A percentile compares a stretch with the other conserved stretches of the same genome.
Evolutionary conservation across 2,888 invertebrate genomes (phyloP).

Genomic region (Eupeodes luniger): DNA sequence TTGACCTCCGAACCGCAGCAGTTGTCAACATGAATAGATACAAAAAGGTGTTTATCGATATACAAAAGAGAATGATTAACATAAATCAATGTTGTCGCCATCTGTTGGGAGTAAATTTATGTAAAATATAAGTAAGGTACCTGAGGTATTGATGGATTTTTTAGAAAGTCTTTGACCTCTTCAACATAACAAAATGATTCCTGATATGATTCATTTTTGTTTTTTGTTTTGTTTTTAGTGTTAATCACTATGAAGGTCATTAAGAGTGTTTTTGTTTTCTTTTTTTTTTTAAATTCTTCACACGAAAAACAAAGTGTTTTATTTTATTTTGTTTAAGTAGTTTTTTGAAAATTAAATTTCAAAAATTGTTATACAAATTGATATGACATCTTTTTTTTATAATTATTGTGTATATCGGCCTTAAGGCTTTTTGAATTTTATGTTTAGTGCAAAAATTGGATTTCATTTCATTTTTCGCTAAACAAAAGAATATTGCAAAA

Average conservation of each 20-base stretch:
- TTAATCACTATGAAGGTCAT: background rate
- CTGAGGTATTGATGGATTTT: background rate
- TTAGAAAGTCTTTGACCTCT: slow-evolving; percentile 27
- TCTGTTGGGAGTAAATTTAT: no score
- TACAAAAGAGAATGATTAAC: background rate
- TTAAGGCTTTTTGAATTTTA: no score
- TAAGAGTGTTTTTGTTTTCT: background rate
- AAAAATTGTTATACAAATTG: no score
- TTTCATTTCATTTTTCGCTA: no score
- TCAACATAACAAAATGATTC: background rate
- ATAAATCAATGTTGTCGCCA: background rate
- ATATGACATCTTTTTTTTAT: no score
- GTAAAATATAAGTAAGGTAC: no score
- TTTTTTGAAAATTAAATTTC: no score
- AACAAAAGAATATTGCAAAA: background rate
- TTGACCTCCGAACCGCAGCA: slow-evolving; percentile 30
- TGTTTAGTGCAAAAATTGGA: no score
- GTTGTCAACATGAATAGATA: slow-evolving; percentile 10
- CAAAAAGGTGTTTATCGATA: slow-evolving; percentile 5
- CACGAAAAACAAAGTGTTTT: background rate
- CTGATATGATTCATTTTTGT: no score
- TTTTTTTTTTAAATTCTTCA: background rate
- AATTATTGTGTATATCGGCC: no score
- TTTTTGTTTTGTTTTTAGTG: background rate
- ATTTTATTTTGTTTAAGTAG: background rate